Evolutionary conservation across 2,888 invertebrate species (phyloP).

Genomic region (Tipula lateralis): DNA sequence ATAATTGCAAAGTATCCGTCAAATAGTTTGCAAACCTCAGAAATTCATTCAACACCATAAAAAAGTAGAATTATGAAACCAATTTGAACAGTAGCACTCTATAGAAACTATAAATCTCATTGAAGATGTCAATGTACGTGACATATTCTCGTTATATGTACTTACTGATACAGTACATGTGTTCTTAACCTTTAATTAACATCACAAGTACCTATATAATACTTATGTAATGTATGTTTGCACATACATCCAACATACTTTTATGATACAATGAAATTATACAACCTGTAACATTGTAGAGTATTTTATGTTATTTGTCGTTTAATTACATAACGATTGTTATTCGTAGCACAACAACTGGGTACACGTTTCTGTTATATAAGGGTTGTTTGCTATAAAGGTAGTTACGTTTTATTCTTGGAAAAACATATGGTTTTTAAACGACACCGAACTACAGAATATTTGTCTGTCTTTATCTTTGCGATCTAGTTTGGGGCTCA

Average conservation of each 20-base stretch:
- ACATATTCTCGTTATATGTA: neutral
- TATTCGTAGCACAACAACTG: neutral
- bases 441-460: no score
- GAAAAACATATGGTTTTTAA: no score
- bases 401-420: no score
- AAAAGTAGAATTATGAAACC: no score
- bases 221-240: neutral
- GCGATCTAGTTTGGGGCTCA: no score
- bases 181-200: neutral
- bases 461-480: no score
- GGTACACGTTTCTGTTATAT: no score
- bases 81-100: no score
- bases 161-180: neutral
- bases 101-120: neutral
- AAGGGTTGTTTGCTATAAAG: no score
- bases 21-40: no score
- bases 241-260: neutral
- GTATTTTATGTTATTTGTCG: neutral
- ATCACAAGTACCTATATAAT: neutral
- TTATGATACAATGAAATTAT: neutral
- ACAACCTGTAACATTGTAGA: neutral
- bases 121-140: neutral
- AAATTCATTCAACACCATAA: no score
- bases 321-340: neutral
- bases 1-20: no score